Percentiles rank a stretch among this genome's conserved stretches.
Conservation (phyloP, 2,797 vertebrate species). For the Eulemur mongoz region DNA sequence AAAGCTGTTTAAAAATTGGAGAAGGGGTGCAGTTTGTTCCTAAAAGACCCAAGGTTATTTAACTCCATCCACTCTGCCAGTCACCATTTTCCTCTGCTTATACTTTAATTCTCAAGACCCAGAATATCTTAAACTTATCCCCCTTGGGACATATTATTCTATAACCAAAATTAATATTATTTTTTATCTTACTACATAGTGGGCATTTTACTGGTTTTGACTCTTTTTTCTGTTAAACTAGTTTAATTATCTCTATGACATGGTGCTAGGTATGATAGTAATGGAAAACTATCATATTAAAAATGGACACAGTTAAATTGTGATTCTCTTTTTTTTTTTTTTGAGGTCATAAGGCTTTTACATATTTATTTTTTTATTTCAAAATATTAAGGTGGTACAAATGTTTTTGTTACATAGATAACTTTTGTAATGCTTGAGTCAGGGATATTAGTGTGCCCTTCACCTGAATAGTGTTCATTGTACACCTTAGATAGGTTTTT, state of each 20-base stretch:
- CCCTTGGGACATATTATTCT: neutral
- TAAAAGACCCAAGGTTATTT: neutral
- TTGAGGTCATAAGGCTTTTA: too few species aligned
- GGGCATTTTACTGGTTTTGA: neutral
- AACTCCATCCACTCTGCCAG: neutral
- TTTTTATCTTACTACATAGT: neutral
- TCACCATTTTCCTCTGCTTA: neutral
- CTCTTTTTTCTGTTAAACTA: neutral
- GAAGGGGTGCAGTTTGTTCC: neutral
- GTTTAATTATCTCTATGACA: neutral
- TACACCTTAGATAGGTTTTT: too few species aligned
- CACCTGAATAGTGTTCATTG: too few species aligned
- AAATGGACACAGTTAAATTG: neutral
- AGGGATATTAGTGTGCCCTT: too few species aligned
- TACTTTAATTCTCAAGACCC: neutral
- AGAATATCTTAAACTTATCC: neutral
- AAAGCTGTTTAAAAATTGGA: neutral
- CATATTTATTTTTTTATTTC: too few species aligned
- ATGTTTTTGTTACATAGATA: too few species aligned
- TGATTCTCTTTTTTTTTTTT: neutral
- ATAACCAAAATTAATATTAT: neutral
- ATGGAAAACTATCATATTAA: neutral
- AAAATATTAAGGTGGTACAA: too few species aligned
- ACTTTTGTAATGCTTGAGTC: too few species aligned
- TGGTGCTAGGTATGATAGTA: neutral